These are phyloP conservation scores for Centruroides sculpturatus DNA, from an alignment of 1,140 invertebrate species.

Conservation along the genomic window DNA sequence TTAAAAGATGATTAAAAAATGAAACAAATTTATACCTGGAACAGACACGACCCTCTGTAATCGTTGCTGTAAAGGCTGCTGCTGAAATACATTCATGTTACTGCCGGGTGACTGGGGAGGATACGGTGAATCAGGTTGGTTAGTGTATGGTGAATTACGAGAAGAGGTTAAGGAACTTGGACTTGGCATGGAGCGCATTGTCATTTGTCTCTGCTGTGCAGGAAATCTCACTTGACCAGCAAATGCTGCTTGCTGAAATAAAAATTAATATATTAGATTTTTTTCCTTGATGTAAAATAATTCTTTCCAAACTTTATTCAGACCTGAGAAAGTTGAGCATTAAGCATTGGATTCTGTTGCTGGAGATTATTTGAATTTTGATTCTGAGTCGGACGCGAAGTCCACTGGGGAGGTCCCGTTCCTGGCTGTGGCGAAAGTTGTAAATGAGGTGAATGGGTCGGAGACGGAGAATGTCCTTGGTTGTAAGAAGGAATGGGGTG, in stretches of 20 bases:
- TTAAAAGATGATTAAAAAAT: too few relatives aligned
- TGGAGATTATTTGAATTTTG: constrained; percentile 24
- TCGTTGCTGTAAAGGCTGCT: constrained; percentile 10
- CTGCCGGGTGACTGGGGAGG: constrained; percentile 8
- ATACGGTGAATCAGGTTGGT: constrained; percentile 11
- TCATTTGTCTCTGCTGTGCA: constrained; percentile 5
- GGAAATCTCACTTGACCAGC: constrained; percentile 1
- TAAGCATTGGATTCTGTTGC: constrained; percentile 64
- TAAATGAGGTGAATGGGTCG: constrained; percentile 3
- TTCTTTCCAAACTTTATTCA: neutral
- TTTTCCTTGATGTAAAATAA: neutral
- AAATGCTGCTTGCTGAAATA: constrained; percentile 1
- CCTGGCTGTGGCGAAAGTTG: constrained; percentile 3
- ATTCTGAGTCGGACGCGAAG: neutral
- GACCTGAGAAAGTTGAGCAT: constrained; percentile 46
- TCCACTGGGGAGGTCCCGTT: constrained; percentile 3
- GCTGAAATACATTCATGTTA: neutral
- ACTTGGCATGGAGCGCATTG: constrained; percentile 12
- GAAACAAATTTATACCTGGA: constrained; percentile 6
- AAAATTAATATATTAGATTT: neutral
- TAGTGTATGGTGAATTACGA: constrained; percentile 6
- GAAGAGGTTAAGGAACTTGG: neutral
- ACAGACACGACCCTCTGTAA: constrained; percentile 17
- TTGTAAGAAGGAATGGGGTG: constrained; percentile 7
- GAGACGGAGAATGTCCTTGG: constrained; percentile 8